Conservation (phyloP, 2,113 vertebrate genomes). For the Saguinus midas region DNA sequence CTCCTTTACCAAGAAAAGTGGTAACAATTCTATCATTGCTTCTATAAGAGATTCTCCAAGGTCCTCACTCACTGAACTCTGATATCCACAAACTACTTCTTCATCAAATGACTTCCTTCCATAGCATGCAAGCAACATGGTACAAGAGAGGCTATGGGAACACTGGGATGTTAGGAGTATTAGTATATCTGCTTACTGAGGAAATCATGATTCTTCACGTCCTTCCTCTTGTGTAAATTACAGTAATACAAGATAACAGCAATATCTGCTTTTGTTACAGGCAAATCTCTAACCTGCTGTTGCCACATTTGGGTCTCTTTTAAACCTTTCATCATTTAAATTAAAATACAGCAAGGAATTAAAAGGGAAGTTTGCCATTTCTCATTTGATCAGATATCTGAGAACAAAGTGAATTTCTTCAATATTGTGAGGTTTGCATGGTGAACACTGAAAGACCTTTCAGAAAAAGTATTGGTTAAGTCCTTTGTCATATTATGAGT, state of each 20-base stretch:
- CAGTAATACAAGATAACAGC: background rate
- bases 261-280: constrained; percentile 26
- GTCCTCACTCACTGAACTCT: background rate
- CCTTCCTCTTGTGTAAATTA: background rate
- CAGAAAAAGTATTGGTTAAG: constrained; percentile 65
- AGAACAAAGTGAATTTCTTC: constrained; percentile 64
- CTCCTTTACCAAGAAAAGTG: background rate
- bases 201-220: background rate
- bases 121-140: background rate
- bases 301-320: constrained; percentile 30
- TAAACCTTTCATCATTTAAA: constrained; percentile 55
- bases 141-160: background rate
- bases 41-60: background rate
- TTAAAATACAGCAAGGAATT: constrained; percentile 55
- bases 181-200: background rate
- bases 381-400: constrained; percentile 54
- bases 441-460: constrained; percentile 48
- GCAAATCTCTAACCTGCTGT: constrained; percentile 32
- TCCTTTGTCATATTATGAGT: constrained; percentile 59
- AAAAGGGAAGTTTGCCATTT: constrained; percentile 48
- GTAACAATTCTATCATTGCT: background rate
- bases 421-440: constrained; percentile 40
- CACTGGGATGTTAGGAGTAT: background rate
- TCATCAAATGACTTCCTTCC: background rate
- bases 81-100: background rate